A percentile compares a stretch with the other conserved stretches of the same genome.
Evolutionary conservation across 2,888 invertebrate species (phyloP).

Genomic region (Busseola fusca): DNA sequence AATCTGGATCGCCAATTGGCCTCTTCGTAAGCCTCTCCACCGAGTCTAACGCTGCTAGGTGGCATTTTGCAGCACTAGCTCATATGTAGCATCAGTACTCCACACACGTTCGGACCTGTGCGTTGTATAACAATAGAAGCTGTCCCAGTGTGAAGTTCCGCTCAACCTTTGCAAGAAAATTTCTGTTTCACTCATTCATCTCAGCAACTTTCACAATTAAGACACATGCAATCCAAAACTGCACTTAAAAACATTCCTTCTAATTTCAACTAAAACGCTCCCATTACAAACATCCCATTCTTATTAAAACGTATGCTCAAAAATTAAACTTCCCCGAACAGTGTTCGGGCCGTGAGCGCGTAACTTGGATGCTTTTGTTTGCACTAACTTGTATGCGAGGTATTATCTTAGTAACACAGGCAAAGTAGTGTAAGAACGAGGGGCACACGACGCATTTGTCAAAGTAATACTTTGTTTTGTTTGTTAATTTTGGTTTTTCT

Average conservation of each 20-base stretch:
- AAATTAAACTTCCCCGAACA: constrained; percentile 66
- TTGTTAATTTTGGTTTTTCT: neutral
- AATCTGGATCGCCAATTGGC: too few relatives aligned
- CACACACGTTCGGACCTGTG: too few relatives aligned
- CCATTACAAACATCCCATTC: constrained; percentile 27
- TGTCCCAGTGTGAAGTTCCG: neutral
- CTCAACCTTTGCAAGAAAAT: neutral
- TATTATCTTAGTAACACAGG: constrained; percentile 72
- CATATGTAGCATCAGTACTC: too few relatives aligned
- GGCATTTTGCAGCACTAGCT: too few relatives aligned
- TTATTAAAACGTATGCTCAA: constrained; percentile 53
- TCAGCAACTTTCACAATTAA: too few relatives aligned
- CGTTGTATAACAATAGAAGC: too few relatives aligned
- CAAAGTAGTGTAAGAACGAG: constrained; percentile 41
- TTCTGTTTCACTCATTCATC: too few relatives aligned
- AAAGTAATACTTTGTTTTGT: constrained; percentile 19
- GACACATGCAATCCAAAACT: neutral
- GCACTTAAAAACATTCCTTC: constrained; percentile 9
- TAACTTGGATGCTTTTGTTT: constrained; percentile 71
- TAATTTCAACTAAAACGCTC: constrained; percentile 8
- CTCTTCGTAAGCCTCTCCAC: too few relatives aligned
- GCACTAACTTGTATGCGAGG: constrained; percentile 67
- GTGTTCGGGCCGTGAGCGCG: constrained; percentile 62
- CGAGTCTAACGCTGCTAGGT: too few relatives aligned
- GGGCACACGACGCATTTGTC: constrained; percentile 38